A percentile compares a stretch with the other conserved stretches of the same genome.
Conservation (phyloP, 2,888 invertebrate species). For the Pachycephus smyrnensis region DNA sequence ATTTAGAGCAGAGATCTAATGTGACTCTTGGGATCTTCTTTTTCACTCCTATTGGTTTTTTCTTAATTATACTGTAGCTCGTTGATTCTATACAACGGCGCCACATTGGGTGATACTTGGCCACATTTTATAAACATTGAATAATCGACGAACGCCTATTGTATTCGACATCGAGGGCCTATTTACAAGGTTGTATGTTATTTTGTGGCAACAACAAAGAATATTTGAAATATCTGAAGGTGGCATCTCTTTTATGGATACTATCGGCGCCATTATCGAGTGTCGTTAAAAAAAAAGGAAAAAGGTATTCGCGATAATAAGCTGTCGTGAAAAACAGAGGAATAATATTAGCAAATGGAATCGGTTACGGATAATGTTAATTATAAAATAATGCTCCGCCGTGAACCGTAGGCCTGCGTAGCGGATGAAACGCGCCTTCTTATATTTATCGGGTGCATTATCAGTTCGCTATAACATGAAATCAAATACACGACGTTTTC, state of each 20-base stretch:
- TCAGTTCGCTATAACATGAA: neutral
- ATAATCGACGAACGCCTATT: constrained; percentile 42
- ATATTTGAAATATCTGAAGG: constrained; percentile 1
- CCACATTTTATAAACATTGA: constrained; percentile 28
- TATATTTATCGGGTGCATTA: neutral
- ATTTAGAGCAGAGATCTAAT: neutral
- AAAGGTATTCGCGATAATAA: neutral
- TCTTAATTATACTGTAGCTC: neutral
- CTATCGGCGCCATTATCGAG: too few species aligned
- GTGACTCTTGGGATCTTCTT: neutral
- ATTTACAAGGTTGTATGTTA: constrained; percentile 27
- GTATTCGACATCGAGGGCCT: constrained; percentile 28
- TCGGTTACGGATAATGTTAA: neutral
- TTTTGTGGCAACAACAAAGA: constrained; percentile 13
- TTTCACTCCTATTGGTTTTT: neutral
- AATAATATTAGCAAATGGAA: neutral
- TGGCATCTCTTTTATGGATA: neutral
- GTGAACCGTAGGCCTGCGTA: neutral
- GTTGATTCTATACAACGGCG: neutral
- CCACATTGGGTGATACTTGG: neutral
- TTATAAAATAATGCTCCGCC: too few species aligned
- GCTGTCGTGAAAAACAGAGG: neutral
- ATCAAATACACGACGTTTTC: neutral
- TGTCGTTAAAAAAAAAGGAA: neutral
- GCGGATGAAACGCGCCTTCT: neutral